Evolutionary conservation across 92 coral and sea anemone species (phyloP), one percentile per base, ranked within the genome.

Genomic region (Phymanthus crucifer): DNA sequence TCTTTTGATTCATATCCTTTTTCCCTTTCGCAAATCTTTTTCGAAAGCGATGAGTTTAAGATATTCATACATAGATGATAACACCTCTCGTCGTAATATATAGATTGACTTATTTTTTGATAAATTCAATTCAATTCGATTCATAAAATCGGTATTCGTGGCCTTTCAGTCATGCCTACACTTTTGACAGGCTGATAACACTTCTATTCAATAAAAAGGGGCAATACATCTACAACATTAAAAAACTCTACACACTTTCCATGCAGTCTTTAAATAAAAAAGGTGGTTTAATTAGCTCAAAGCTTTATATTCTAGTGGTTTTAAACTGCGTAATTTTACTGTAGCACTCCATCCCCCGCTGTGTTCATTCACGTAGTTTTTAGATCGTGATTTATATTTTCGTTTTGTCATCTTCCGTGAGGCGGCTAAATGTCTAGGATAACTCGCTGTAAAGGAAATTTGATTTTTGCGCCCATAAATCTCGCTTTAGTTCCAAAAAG

Each of bases 371-470:
- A 61, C 68, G 68, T 61, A 61, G 18, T 61, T 61, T 29, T n/a
- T 11, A 61, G 11, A 69, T 69, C 47, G 40, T 69, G 47, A 34
- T 69, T 69, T 69, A 69, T 69, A 18, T 69, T 69, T 34, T 69
- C 47, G 7, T 69, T 69, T 69, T 6, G 10, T 16, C 40, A 34
- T 34, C 73, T 38, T 34, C 23, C 46, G 48, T 52, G 43, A 27
- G 80, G 80, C 80, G 80, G 27, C 80, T 8, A 33, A 6, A 19
- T 32, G 80, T 76, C 80, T 76, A 38, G 6, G 38, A 58, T 56
- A 43, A 29, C 50, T 67, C 10, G 50, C 5, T 32, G 26, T 4
- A 34, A 52, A 54, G 80, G 80, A 76, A 76, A 76, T 61, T 61
- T 61, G 68, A 12, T 61, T 61, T 61, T 61, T 61, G 34, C 68